phyloP scores from a whole-genome alignment of 2,113 vertebrate genomes.

The Actinemys pallida region DNA sequence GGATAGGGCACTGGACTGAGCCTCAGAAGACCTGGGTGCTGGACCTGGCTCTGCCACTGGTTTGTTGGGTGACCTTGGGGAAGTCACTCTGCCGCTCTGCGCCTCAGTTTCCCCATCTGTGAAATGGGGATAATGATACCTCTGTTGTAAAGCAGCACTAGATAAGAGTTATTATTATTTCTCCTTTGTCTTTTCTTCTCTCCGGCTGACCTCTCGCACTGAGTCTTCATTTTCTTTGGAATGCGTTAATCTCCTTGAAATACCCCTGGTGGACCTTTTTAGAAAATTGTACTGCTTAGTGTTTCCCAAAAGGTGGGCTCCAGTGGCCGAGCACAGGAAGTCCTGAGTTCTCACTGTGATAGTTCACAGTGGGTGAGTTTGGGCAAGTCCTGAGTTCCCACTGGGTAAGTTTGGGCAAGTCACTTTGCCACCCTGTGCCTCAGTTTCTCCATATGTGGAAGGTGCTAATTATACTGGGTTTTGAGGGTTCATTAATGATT shows the following conservation, averaged over 20 bases:
- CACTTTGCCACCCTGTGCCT: background rate
- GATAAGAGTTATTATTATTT: background rate
- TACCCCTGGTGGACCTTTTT: background rate
- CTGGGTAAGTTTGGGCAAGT: accelerated
- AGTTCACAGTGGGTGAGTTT: accelerated
- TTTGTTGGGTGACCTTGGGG: accelerated
- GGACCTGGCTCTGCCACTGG: background rate
- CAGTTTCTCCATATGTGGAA: background rate
- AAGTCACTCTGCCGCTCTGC: accelerated
- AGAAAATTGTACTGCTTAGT: background rate
- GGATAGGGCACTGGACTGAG: background rate
- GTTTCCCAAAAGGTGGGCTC: background rate
- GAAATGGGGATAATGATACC: background rate
- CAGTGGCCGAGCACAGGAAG: background rate
- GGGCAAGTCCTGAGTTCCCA: too few species aligned
- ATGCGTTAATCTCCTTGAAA: background rate
- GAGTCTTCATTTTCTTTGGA: background rate
- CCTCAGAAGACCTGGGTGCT: background rate
- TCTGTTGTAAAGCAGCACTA: background rate
- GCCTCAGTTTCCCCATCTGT: slow-evolving; percentile 29
- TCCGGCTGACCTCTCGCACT: background rate
- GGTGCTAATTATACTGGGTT: background rate
- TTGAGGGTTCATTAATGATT: background rate
- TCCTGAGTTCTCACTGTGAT: background rate
- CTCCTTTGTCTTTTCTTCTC: background rate